phyloP scores from a whole-genome alignment of 2,797 vertebrate species.

The Dipus sagitta region DNA sequence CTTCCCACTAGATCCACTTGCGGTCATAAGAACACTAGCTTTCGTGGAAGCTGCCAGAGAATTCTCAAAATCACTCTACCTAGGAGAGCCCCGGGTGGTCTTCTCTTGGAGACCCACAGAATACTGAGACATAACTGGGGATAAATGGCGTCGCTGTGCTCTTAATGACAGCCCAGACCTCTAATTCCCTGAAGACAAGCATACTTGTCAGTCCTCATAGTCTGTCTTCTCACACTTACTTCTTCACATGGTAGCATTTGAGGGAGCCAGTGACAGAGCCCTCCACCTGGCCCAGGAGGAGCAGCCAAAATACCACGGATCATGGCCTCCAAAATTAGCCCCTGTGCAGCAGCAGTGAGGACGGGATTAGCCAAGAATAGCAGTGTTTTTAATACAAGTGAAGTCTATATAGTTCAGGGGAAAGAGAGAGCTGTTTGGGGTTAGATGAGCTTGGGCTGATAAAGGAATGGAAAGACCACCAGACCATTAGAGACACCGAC shows the following conservation, averaged over 20 bases:
- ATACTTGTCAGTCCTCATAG: neutral
- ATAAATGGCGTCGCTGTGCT: neutral
- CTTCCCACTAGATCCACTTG: neutral
- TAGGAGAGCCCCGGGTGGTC: fast-evolving
- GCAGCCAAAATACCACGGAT: neutral
- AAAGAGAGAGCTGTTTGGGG: neutral
- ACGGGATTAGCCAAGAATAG: neutral
- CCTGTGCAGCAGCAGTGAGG: neutral
- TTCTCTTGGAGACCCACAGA: neutral
- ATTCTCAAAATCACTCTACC: neutral
- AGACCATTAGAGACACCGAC: neutral
- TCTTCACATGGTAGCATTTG: neutral
- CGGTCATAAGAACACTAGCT: neutral
- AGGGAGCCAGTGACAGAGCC: neutral
- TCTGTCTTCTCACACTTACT: neutral
- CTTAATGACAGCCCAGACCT: neutral
- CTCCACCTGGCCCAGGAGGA: neutral
- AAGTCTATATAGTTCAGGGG: neutral
- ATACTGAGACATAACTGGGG: neutral
- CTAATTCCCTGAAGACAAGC: neutral
- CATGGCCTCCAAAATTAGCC: slow-evolving; percentile 3
- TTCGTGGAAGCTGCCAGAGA: neutral
- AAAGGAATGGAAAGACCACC: neutral
- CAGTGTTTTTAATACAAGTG: neutral
- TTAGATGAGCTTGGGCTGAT: neutral